Evolutionary conservation across 1,140 invertebrate species (phyloP), one percentile per base, ranked within the genome.

Genomic region (Heliconius hewitsoni): DNA sequence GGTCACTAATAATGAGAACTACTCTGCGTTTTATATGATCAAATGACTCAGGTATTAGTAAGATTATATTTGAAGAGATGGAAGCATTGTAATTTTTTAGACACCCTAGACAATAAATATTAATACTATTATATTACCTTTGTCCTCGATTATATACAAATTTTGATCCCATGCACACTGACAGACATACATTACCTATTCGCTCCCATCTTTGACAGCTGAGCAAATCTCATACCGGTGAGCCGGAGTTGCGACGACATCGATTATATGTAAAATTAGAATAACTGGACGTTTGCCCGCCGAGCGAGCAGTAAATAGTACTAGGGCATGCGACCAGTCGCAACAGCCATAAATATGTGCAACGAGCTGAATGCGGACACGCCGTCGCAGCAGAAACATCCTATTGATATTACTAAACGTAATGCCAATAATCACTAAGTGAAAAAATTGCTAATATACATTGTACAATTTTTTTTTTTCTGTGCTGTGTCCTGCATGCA

Each of bases 261-360:
- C 92, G 92, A 94, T 94, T 93, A 92, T 94, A 92, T 84, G 89
- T 94, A 94, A 93, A 94, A 89, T 93, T 94, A 94, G 93, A 94
- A 91, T 93, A 93, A 94, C 93, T 94, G 92, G 93, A 94, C 93
- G 90, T 85, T 87, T 94, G 93, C 93, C 93, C 93, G 90, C 83
- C 82, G 87, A 83, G 84, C 84, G 87, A 87, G 90, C 89, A 90
- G 85, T 90, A 93, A 94, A 94, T 94, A 94, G 90, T 94, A 93
- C 93, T 92, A 92, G 93, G 90, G 91, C 93, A 93, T 92, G 93
- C 91, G 90, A 93, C 90, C 91, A 93, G 89, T 91, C 90, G 90
- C 89, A 88, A 84, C 87, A 87, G 86, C 84, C 89, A 84, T 90
- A 90, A 92, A 93, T 94, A 94, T 87, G 91, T 91, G 87, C 89